Evolutionary conservation across 1,140 invertebrate genomes (phyloP), one percentile per base, ranked within the genome.

Genomic region (Zaprionus ornatus): DNA sequence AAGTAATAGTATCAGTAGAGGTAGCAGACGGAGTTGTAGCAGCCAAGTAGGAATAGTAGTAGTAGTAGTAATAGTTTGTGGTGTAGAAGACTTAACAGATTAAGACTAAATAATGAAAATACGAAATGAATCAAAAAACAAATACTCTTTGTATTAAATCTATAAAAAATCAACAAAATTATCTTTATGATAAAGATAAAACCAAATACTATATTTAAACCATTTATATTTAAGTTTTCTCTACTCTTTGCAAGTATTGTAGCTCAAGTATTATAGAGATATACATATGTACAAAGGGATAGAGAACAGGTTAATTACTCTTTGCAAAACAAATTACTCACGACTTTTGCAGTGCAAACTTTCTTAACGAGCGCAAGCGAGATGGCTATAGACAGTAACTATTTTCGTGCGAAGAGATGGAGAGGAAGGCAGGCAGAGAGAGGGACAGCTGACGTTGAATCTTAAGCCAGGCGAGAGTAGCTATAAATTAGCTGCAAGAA

Each of bases 401-500:
- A 35, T 25, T 21, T 6, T 1, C 2, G 17, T 2, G 19, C 3
- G 2, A 32, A 32, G 29, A 23, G 45, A 19, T 3, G 17, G 42
- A 19, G 42, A 6, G 6, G 7, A 3, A 48, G 42, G 42, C 7
- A 45, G 42, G 17, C n/a, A 1, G 3, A 21, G 45, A 12, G 19
- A 13, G 45, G 3, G 19, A 21, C 3, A 21, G 10, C 32, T 7
- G 25, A 13, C 29, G n/a, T 48, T 1, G 10, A 37, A 35, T 17
- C 12, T 21, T 40, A 40, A 23, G 56, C 54, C 27, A 17, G 13
- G 13, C 4, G n/a, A 40, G 29, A 37, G 21, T 32, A 40, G 52
- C 59, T 48, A 56, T 62, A 70, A 74, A 74, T 74, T 74, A 70
- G 52, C 37, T 42, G 25, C 25, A 23, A 50, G 3, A 19, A 69